phyloP scores from a whole-genome alignment of 1,140 invertebrate genomes.

The Aphaenogaster ashmeadi region DNA sequence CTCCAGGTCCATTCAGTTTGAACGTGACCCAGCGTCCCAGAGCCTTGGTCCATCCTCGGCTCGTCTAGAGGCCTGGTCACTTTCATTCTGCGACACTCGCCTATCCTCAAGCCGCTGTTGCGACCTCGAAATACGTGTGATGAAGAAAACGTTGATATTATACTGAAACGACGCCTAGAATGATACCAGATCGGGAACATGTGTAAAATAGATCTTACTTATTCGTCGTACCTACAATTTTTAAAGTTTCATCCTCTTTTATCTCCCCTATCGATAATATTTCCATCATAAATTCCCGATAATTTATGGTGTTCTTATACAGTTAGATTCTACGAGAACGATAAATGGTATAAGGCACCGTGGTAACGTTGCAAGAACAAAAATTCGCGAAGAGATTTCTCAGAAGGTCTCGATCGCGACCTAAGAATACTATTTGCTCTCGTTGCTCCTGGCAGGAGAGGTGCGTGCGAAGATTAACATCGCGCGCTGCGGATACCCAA shows the following conservation, averaged over 20 bases:
- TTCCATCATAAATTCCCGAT: neutral
- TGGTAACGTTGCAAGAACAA: neutral
- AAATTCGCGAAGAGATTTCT: neutral
- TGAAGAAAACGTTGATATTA: neutral
- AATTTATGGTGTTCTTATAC: neutral
- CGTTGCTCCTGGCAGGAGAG: slow-evolving; percentile 47
- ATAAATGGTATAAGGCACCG: neutral
- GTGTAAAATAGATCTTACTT: neutral
- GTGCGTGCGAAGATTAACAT: slow-evolving; percentile 74
- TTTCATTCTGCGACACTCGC: slow-evolving; percentile 77
- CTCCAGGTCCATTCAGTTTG: slow-evolving; percentile 81
- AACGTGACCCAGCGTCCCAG: slow-evolving; percentile 79
- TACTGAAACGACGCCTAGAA: neutral
- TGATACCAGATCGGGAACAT: neutral
- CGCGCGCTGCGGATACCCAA: slow-evolving; percentile 68
- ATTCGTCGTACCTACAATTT: neutral
- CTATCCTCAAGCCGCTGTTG: slow-evolving; percentile 65
- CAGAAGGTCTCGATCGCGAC: slow-evolving; percentile 61
- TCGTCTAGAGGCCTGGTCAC: slow-evolving; percentile 74
- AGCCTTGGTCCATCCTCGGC: slow-evolving; percentile 76
- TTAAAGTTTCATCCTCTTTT: neutral
- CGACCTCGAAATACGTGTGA: slow-evolving; percentile 25
- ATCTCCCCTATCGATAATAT: neutral
- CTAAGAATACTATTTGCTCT: slow-evolving; percentile 55
- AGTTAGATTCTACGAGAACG: neutral